phyloP scores from a whole-genome alignment of 2,888 invertebrate genomes.

The Rotaria macrura region DNA sequence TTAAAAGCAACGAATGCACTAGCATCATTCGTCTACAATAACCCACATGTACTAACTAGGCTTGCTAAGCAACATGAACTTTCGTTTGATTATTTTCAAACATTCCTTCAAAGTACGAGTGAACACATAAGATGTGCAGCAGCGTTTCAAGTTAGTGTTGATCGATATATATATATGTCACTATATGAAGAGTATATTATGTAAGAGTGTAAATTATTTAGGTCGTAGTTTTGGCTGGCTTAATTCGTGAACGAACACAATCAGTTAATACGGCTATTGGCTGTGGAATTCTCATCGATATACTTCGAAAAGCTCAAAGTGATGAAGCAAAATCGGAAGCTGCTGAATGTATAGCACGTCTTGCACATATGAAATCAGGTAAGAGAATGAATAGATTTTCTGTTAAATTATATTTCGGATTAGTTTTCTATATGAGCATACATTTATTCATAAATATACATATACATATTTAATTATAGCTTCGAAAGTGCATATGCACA shows the following conservation, averaged over 20 bases:
- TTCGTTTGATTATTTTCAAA: constrained; percentile 43
- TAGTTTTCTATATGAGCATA: background rate
- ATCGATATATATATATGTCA: background rate
- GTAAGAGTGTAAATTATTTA: too few relatives aligned
- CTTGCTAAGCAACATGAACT: constrained; percentile 46
- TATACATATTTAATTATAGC: background rate
- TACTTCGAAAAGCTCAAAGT: constrained; percentile 42
- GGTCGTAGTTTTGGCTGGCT: constrained; percentile 46
- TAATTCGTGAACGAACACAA: constrained; percentile 48
- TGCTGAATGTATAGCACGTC: constrained; percentile 44
- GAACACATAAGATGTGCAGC: constrained; percentile 44
- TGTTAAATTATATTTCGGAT: too few relatives aligned
- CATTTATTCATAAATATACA: background rate
- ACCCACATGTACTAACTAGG: constrained; percentile 43
- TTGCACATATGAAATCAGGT: constrained; percentile 48
- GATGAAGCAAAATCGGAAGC: constrained; percentile 42
- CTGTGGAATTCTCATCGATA: constrained; percentile 46
- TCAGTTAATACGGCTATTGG: constrained; percentile 47
- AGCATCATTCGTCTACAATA: constrained; percentile 48
- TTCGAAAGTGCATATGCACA: background rate
- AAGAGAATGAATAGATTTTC: background rate
- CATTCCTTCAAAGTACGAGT: constrained; percentile 44
- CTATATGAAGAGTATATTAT: too few relatives aligned
- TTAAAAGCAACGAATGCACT: constrained; percentile 44
- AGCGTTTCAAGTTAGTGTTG: constrained; percentile 45